Percentiles rank a stretch among this genome's conserved stretches.
Evolutionary conservation across 2,888 invertebrate genomes (phyloP).

Genomic region (Therioaphis trifolii): DNA sequence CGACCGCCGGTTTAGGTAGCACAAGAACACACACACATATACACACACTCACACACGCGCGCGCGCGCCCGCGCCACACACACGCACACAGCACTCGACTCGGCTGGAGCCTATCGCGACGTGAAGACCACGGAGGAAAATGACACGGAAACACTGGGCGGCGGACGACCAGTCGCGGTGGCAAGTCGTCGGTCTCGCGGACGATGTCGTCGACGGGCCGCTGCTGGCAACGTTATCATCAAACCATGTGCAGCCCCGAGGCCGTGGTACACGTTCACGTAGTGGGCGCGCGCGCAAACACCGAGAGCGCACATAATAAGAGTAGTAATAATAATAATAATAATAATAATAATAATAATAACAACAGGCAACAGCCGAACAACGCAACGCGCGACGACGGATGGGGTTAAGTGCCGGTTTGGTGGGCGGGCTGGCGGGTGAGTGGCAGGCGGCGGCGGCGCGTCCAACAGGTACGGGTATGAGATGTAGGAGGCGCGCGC

Average conservation of each 20-base stretch:
- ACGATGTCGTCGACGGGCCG: neutral
- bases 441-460: neutral
- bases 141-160: neutral
- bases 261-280: neutral
- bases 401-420: too few species aligned
- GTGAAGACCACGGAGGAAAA: neutral
- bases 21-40: too few species aligned
- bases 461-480: conserved; percentile 9
- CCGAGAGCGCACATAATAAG: neutral
- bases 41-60: too few species aligned
- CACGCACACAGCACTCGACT: too few species aligned
- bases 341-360: too few species aligned
- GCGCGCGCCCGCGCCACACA: neutral
- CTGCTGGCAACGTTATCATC: conserved; percentile 39
- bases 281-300: neutral
- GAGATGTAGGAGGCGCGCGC: too few species aligned
- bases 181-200: neutral
- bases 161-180: neutral
- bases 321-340: neutral
- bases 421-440: too few species aligned
- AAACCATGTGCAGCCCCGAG: conserved; percentile 21
- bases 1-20: neutral
- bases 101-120: too few species aligned
- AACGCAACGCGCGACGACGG: too few species aligned
- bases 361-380: too few species aligned